Conservation (phyloP, 2,113 vertebrate species). For the Phylloscopus trochilus region DNA sequence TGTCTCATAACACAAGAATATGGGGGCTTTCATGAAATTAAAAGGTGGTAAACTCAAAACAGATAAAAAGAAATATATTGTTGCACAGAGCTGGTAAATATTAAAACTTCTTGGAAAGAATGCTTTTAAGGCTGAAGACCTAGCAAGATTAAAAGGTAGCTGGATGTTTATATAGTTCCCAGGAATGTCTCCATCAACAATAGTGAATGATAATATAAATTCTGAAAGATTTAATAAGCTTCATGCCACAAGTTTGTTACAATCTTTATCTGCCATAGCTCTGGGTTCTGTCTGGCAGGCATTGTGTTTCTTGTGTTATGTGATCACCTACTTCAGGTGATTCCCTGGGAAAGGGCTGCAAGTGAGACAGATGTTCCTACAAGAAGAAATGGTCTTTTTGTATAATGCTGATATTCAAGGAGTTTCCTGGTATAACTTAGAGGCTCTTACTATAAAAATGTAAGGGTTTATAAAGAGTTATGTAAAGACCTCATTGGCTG, state of each 20-base stretch:
- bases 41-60: neutral
- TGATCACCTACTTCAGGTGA: neutral
- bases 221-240: conserved; percentile 6
- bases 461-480: neutral
- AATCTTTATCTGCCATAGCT: neutral
- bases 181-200: neutral
- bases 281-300: neutral
- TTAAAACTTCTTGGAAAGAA: conserved; percentile 11
- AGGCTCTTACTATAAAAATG: neutral
- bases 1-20: conserved; percentile 9
- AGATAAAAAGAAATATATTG: conserved; percentile 37
- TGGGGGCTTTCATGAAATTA: conserved; percentile 14
- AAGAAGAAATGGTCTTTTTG: neutral
- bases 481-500: neutral
- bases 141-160: neutral
- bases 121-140: neutral
- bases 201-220: neutral
- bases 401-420: neutral
- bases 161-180: neutral
- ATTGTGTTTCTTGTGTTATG: neutral
- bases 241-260: neutral
- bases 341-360: neutral
- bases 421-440: neutral
- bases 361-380: neutral
- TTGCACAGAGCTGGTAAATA: neutral